These are phyloP conservation scores for Cnemophilus loriae DNA, from an alignment of 2,113 vertebrate genomes.

Conservation along the genomic window DNA sequence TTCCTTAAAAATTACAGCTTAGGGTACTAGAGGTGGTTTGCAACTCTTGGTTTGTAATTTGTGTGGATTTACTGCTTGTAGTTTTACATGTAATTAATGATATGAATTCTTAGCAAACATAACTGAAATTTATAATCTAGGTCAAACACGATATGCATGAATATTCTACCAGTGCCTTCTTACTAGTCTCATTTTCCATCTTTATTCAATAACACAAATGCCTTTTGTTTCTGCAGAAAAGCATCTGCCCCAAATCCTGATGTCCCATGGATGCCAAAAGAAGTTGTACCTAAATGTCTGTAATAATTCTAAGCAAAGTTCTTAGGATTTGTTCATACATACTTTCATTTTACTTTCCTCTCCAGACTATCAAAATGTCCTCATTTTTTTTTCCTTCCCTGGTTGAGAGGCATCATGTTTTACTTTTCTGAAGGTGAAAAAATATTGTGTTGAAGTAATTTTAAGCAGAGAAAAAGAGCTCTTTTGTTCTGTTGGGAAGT, in stretches of 20 bases:
- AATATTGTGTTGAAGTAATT: neutral
- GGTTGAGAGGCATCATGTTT: neutral
- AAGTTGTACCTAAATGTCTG: neutral
- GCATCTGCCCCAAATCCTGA: neutral
- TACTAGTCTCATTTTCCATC: neutral
- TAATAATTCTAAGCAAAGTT: neutral
- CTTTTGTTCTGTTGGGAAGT: conserved; percentile 3
- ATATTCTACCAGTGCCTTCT: neutral
- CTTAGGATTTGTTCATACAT: neutral
- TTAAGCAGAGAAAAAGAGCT: neutral
- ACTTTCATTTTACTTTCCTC: neutral
- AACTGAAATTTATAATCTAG: neutral
- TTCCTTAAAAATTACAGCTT: neutral
- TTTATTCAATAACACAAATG: neutral
- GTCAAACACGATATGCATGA: neutral
- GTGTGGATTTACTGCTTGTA: neutral
- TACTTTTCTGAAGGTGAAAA: neutral
- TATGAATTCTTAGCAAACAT: neutral
- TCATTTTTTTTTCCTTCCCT: neutral
- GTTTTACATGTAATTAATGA: neutral
- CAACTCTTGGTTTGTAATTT: neutral
- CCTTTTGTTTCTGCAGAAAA: neutral
- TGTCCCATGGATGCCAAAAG: neutral
- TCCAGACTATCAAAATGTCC: neutral
- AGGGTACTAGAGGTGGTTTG: neutral